Evolutionary conservation across 92 coral and sea anemone genomes (phyloP).

Genomic region (Pocillopora meandrina): DNA sequence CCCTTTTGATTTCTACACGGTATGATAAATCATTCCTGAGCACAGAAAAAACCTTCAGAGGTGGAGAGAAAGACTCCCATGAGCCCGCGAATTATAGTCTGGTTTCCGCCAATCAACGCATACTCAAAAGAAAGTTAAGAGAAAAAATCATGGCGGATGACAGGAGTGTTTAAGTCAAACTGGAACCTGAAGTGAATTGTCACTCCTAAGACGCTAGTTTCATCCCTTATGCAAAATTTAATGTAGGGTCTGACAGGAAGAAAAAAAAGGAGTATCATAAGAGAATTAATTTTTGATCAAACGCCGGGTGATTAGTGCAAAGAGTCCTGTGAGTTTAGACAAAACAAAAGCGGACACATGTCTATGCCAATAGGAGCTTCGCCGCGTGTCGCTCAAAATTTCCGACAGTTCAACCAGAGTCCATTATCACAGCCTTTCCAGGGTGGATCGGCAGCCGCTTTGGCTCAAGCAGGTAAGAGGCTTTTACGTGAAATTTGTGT

Average conservation of each 20-base stretch:
- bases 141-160: too few species aligned
- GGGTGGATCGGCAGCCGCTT: conserved; percentile 32
- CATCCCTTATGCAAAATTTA: background rate
- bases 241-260: conserved; percentile 1
- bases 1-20: too few species aligned
- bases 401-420: conserved; percentile 50
- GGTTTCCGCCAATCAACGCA: too few species aligned
- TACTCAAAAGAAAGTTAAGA: too few species aligned
- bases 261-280: conserved; percentile 1
- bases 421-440: conserved; percentile 43
- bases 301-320: conserved; percentile 13
- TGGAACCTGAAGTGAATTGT: background rate
- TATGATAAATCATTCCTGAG: too few species aligned
- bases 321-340: conserved; percentile 14
- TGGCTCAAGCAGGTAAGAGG: conserved; percentile 47
- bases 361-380: conserved; percentile 31
- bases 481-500: background rate
- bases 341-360: conserved; percentile 26
- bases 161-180: too few species aligned
- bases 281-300: conserved; percentile 10
- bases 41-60: too few species aligned
- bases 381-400: conserved; percentile 39
- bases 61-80: too few species aligned
- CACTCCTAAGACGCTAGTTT: background rate
- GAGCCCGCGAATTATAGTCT: too few species aligned